Evolutionary conservation across 2,113 vertebrate species (phyloP).

Genomic region (Myiagra hebetior): DNA sequence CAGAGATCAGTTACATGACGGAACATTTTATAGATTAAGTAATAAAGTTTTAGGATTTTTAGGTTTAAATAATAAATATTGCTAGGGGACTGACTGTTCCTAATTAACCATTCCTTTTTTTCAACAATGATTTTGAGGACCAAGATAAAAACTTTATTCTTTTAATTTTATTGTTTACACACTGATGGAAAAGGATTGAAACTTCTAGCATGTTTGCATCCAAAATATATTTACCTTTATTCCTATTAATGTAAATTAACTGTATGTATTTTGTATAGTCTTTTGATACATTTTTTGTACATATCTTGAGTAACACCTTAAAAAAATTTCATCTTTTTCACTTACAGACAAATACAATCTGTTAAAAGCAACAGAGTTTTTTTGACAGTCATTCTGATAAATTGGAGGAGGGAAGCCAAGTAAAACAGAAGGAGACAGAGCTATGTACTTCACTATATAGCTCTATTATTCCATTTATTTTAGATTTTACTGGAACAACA

Average conservation of each 20-base stretch:
- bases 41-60: not conserved
- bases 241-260: not conserved
- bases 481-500: not conserved
- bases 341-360: not conserved
- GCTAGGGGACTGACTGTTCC: not conserved
- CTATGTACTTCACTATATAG: not conserved
- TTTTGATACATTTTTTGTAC: not conserved
- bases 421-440: not conserved
- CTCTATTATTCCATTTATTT: not conserved
- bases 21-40: not conserved
- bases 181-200: not conserved
- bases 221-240: not conserved
- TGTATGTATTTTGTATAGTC: not conserved
- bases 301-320: not conserved
- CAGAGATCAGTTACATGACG: not conserved
- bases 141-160: not conserved
- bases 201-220: not conserved
- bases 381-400: not conserved
- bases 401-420: fast-evolving
- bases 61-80: not conserved
- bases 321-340: not conserved
- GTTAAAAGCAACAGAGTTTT: not conserved
- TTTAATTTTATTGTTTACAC: not conserved
- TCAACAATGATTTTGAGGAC: not conserved
- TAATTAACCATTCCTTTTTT: not conserved